These are phyloP conservation scores for Plagodis dolabraria DNA, from an alignment of 2,888 invertebrate genomes.

Conservation along the genomic window DNA sequence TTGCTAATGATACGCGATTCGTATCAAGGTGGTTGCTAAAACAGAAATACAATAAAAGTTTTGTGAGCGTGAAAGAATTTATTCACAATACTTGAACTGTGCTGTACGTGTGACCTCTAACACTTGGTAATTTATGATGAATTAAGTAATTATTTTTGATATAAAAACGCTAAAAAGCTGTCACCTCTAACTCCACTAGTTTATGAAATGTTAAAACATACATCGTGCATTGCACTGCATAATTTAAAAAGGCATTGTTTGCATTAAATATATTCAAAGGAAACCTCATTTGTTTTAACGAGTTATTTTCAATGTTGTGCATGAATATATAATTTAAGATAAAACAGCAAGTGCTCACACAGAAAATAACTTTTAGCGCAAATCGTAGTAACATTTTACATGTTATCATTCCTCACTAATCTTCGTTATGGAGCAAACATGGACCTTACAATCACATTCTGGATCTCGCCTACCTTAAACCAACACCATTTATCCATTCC, in stretches of 20 bases:
- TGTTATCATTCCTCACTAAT: conserved; percentile 36
- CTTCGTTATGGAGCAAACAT: conserved; percentile 36
- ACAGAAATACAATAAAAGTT: neutral
- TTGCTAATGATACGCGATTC: neutral
- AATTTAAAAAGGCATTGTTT: conserved; percentile 4
- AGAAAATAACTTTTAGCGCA: conserved; percentile 28
- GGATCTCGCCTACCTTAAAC: conserved; percentile 43
- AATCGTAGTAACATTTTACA: conserved; percentile 32
- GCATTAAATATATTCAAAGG: conserved; percentile 13
- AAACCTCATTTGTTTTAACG: conserved; percentile 18
- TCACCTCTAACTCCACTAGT: neutral
- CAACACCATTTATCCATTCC: conserved; percentile 41
- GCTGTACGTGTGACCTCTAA: conserved; percentile 6
- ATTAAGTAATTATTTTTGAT: conserved; percentile 25
- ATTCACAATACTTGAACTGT: conserved; percentile 11
- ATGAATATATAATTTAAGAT: conserved; percentile 23
- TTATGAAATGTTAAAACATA: neutral
- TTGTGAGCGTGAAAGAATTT: conserved; percentile 30
- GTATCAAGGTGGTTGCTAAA: conserved; percentile 3
- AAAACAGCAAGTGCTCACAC: conserved; percentile 24
- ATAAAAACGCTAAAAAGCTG: neutral
- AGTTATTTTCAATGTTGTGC: conserved; percentile 15
- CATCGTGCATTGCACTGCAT: conserved; percentile 4
- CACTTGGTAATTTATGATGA: conserved; percentile 31
- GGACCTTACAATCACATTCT: conserved; percentile 40